Base-by-base conservation (phyloP, 2,888 invertebrate genomes). In the Pseudococcus jackbeardsleyi region DNA sequence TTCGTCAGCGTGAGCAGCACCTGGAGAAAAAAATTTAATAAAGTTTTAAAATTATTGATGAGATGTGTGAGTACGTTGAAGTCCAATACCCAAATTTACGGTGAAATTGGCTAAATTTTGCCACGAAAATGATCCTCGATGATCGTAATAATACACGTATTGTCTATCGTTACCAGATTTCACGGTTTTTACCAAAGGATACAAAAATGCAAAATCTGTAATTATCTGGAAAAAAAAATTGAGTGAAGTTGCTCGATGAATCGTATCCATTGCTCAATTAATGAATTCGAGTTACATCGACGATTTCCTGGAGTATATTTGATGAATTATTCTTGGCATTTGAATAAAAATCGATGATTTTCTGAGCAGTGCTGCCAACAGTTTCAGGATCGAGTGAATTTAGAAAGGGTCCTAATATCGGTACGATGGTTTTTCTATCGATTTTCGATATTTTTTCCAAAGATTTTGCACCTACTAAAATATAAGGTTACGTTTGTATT, bases 91-190 rank as follows among this genome's bases (percentile, higher is more conserved):
- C 6, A 42, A 12, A n/a, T 84, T 19, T 17, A 39, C 48, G 12
- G 19, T 22, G 48, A 46, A 19, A 19, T 84, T 84, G 46, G 22
- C 17, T 6, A 3, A 9, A 15, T 48, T 19, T 4, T 42, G 84
- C 22, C 84, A n/a, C 19, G 84, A 84, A 19, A 42, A 84, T n/a
- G 42, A 22, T 22, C 22, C 39, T 84, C 48, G 12, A 19, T 84
- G 84, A 19, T 84, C 84, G 48, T 84, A 84, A 11, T 48, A 42
- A 22, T 84, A 84, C 17, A 46, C 19, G 46, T 84, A 84, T 84
- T 46, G n/a, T 17, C 3, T 17, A 12, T 5, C 48, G n/a, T 9
- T 48, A 46, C 11, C 19, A n/a, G 42, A 22, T 19, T 46, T n/a
- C 2, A 84, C 5, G 1, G n/a, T 11, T 11, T 84, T 48, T 22